Evolutionary conservation across 2,888 invertebrate genomes (phyloP), one percentile per base, ranked within the genome.

Genomic region (Lycophotia porphyrea): DNA sequence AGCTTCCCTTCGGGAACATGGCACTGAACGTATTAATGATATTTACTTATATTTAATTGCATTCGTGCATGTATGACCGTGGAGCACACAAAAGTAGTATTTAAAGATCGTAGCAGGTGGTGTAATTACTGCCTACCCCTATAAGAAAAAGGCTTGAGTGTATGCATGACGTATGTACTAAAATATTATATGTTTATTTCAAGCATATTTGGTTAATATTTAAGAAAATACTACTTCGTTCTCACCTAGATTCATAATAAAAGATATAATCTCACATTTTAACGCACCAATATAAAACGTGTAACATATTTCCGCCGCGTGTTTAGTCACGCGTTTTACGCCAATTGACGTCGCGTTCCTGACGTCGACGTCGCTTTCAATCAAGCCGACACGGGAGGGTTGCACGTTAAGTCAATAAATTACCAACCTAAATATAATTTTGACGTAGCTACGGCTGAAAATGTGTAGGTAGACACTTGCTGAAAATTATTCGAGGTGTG

Each of bases 371-470:
- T 77, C 79, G 55, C 47, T 27, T 80, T 80, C 82, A 74, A 84
- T 87, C 86, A 79, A 66, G 31, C 7, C 31, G 61, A 80, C 81
- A 49, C 71, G 78, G 58, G 55, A 61, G 60, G 69, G 73, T 73
- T 73, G 68, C 74, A 65, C 61, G 63, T 49, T 78, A 79, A 73
- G 42, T 71, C 65, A 61, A 80, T 80, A 82, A 66, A 71, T 75
- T 79, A 67, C 63, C 42, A 69, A 69, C 65, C 24, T 64, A 52
- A 82, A 78, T 78, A 67, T 63, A 27, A 63, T 80, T 78, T 78
- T 42, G 39, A 66, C 42, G 24, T 52, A 18, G 34, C 21, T 52
- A 34, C 21, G 7, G 5, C 1, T 74, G 34, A 42, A 42, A 21
- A 60, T 73, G 11, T 34, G 42, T 34, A 2, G 24, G 8, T 52